These are phyloP conservation scores for Sycobia sp. DNA, from an alignment of 1,140 invertebrate species.

Conservation along the genomic window DNA sequence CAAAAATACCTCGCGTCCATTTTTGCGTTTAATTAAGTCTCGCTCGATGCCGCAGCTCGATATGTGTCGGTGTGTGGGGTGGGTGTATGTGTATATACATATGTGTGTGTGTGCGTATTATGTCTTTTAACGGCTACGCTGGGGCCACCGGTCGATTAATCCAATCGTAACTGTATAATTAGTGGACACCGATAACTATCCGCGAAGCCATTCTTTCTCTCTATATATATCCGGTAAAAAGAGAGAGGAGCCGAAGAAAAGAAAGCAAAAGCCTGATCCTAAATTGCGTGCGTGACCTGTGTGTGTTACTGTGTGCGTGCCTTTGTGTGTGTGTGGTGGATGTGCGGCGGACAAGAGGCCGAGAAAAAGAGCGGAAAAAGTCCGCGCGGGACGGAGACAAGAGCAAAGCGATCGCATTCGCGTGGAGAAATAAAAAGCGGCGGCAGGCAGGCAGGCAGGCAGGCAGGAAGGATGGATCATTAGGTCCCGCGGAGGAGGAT, in stretches of 20 bases:
- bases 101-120: too few species aligned
- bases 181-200: background rate
- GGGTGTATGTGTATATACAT: too few species aligned
- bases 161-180: conserved; percentile 19
- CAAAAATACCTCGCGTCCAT: too few species aligned
- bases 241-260: too few species aligned
- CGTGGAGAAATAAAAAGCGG: too few species aligned
- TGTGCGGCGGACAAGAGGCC: background rate
- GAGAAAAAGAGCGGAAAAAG: background rate
- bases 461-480: conserved; percentile 6
- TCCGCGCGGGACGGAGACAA: background rate
- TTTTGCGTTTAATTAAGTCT: conserved; percentile 21
- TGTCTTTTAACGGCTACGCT: background rate
- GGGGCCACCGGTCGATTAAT: conserved; percentile 11
- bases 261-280: too few species aligned
- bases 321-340: background rate
- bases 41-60: background rate
- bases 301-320: background rate
- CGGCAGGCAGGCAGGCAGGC: too few species aligned
- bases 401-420: background rate
- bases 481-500: background rate
- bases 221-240: too few species aligned
- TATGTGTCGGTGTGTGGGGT: too few species aligned
- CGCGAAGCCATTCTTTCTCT: background rate
- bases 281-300: background rate